Base-by-base conservation (phyloP, 2,113 vertebrate species). In the Oryzias javanicus region DNA sequence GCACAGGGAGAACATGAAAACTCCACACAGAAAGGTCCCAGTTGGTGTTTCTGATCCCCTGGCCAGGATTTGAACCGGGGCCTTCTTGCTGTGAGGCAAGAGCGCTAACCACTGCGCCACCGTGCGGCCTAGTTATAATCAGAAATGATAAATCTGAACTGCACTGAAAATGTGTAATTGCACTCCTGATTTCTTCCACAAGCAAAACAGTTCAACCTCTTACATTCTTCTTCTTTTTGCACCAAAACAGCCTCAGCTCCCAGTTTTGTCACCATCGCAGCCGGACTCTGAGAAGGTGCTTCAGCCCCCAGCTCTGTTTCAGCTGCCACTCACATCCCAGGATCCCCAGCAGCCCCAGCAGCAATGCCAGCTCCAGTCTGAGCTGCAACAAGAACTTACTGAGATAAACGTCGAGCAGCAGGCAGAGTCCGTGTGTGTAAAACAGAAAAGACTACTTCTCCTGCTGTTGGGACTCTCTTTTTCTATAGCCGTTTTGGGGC, bases 401-500 rank as follows among this genome's bases (percentile, higher is more conserved):
- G 80, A 70, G 70, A 29, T 57, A 16, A 18, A 51, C 62, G 41
- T 50, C 0, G 47, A 71, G 24, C 25, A 60, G 42, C 78, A 60
- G 49, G 25, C 50, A 18, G 66, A 78, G 20, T 55, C 80, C 22
- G 35, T 3, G n/a, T 84, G 74, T 74, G 60, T 53, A 24, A 77
- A 73, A 22, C 45, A 40, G 27, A 13, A 27, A n/a, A 62, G 50
- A 61, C 58, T 73, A n/a, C 60, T 91, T 3, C 45, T 83, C 17
- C 19, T 79, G 42, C 51, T 90, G 16, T 42, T 73, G 24, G 69
- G 56, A 5, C 50, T 70, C 22, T 81, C 53, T 29, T 55, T 86
- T 50, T 71, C 73, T 49, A 64, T 60, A 24, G 61, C 57, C 55
- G 25, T 81, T 40, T 14, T 84, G 18, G 88, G 85, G 47, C 35